Percentiles rank a stretch among this genome's conserved stretches.
Evolutionary conservation across 1,140 invertebrate genomes (phyloP).

Genomic region (Drosophila sechellia): DNA sequence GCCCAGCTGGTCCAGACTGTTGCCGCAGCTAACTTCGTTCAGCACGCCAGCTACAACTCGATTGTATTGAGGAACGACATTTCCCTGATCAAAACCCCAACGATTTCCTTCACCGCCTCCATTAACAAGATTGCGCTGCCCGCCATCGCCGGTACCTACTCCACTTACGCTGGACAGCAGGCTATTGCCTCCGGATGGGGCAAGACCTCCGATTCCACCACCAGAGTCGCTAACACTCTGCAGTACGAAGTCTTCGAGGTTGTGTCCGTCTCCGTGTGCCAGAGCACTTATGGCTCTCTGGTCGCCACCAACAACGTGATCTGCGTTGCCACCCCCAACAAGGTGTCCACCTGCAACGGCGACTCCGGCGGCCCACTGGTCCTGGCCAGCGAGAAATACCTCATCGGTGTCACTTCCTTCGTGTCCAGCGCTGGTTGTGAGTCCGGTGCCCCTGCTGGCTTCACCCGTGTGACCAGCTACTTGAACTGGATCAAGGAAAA

Average conservation of each 20-base stretch:
- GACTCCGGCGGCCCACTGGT: conserved; percentile 86
- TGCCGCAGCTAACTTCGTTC: conserved; percentile 33
- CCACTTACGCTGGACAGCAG: conserved; percentile 48
- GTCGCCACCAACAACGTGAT: conserved; percentile 32
- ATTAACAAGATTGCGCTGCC: conserved; percentile 56
- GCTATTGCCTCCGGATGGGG: conserved; percentile 72
- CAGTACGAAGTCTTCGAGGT: conserved; percentile 30
- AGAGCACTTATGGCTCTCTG: conserved; percentile 35
- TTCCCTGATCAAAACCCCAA: conserved; percentile 51
- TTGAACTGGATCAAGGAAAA: conserved; percentile 85
- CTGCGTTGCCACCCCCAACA: conserved; percentile 59
- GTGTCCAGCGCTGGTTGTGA: conserved; percentile 65
- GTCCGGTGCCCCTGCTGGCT: conserved; percentile 85
- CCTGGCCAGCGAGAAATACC: conserved; percentile 67
- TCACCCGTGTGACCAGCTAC: conserved; percentile 85
- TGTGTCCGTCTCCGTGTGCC: conserved; percentile 25
- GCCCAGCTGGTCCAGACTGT: conserved; percentile 47
- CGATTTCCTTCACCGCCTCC: conserved; percentile 12
- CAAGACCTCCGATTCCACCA: conserved; percentile 52
- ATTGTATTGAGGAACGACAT: conserved; percentile 57
- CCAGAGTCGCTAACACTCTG: conserved; percentile 42
- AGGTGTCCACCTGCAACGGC: conserved; percentile 83
- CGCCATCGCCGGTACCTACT: conserved; percentile 39
- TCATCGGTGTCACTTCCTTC: conserved; percentile 85
- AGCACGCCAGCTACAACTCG: conserved; percentile 64